A percentile compares a stretch with the other conserved stretches of the same genome.
These are phyloP conservation scores for Spilogale gracilis DNA, from an alignment of 2,113 vertebrate species.

Conservation along the genomic window DNA sequence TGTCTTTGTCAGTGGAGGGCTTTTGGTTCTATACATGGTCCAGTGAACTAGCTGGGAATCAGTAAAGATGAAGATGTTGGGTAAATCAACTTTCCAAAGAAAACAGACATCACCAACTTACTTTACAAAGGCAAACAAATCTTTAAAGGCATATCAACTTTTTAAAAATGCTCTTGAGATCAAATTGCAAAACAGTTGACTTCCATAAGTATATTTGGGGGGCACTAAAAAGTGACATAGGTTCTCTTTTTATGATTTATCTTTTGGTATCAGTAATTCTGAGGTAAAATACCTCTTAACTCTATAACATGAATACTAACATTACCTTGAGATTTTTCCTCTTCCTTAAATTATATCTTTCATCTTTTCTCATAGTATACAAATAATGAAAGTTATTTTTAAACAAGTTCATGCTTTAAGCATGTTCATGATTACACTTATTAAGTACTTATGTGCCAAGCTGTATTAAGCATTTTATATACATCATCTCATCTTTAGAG, in stretches of 20 bases:
- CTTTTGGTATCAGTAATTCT: background rate
- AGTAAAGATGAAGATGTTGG: background rate
- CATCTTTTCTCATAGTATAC: background rate
- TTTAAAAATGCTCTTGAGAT: slow-evolving; percentile 43
- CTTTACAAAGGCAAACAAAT: background rate
- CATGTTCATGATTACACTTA: background rate
- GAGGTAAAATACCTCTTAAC: background rate
- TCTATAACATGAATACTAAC: slow-evolving; percentile 21
- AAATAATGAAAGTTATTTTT: slow-evolving; percentile 1
- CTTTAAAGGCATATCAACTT: slow-evolving; percentile 4
- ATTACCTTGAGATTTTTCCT: slow-evolving; percentile 1
- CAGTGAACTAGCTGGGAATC: background rate
- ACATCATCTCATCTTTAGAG: slow-evolving; percentile 5
- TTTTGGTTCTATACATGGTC: background rate
- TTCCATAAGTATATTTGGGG: slow-evolving; percentile 3
- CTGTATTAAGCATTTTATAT: background rate
- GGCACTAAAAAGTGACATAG: background rate
- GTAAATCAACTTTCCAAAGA: slow-evolving; percentile 15
- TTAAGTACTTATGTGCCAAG: background rate
- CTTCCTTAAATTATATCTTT: slow-evolving; percentile 2
- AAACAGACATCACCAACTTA: slow-evolving; percentile 21
- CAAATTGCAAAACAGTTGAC: background rate
- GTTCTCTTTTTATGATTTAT: slow-evolving; percentile 32
- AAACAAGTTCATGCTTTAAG: background rate
- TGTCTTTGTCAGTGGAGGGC: background rate